Percentiles rank a stretch among this genome's conserved stretches.
Conservation (phyloP, 2,888 invertebrate genomes). For the Apotomis turbidana region DNA sequence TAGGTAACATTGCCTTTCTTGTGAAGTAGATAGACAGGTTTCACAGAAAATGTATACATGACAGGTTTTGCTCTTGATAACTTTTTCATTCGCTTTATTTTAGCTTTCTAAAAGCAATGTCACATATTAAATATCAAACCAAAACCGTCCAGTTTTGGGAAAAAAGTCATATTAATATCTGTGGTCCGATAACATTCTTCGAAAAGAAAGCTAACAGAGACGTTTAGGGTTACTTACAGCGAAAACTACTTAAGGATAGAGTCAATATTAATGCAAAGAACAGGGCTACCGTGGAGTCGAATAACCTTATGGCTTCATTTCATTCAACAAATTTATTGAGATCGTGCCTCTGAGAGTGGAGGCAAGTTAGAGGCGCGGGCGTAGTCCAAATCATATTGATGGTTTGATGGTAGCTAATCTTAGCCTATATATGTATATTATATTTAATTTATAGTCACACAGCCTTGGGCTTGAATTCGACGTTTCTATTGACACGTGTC, state of each 20-base stretch:
- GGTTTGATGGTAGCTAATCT: background rate
- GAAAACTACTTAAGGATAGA: constrained; percentile 61
- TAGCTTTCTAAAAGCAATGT: constrained; percentile 8
- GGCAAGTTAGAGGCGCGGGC: constrained; percentile 58
- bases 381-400: constrained; percentile 17
- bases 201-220: constrained; percentile 58
- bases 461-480: too few relatives aligned
- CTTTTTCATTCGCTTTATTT: constrained; percentile 12
- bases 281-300: constrained; percentile 64
- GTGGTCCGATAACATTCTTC: constrained; percentile 53
- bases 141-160: constrained; percentile 26
- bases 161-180: constrained; percentile 33
- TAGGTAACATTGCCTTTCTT: background rate
- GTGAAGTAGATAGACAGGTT: constrained; percentile 3
- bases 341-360: constrained; percentile 65
- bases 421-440: too few relatives aligned
- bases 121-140: constrained; percentile 22
- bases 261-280: constrained; percentile 60
- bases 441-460: too few relatives aligned
- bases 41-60: background rate
- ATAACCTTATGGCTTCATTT: constrained; percentile 76
- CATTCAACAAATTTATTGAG: constrained; percentile 77
- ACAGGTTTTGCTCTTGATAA: constrained; percentile 22
- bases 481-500: too few relatives aligned
- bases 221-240: constrained; percentile 62